These are phyloP conservation scores for Prenolepis imparis DNA, from an alignment of 2,888 invertebrate species.

Conservation along the genomic window DNA sequence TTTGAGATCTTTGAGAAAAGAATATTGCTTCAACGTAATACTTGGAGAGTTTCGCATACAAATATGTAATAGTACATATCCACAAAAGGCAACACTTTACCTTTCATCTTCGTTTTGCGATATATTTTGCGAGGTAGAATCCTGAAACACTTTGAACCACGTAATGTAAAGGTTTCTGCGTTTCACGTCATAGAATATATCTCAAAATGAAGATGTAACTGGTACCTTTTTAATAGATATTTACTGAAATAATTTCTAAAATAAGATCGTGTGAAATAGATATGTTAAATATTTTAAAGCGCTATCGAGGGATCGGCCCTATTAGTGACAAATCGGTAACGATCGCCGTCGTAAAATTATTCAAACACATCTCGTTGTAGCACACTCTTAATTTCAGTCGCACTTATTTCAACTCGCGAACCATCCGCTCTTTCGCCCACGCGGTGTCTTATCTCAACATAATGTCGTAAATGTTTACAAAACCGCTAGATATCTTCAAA, in stretches of 20 bases:
- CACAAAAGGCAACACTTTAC: no score
- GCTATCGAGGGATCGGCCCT: not conserved
- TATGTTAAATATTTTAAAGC: not conserved
- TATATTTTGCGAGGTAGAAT: no score
- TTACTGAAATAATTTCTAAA: not conserved
- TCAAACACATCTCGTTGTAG: not conserved
- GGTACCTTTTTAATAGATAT: no score
- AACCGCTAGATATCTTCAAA: constrained; percentile 13
- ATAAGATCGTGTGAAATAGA: constrained; percentile 2
- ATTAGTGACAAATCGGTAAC: not conserved
- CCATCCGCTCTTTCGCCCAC: not conserved
- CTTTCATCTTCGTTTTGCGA: no score
- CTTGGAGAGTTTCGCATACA: not conserved
- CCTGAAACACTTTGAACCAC: no score
- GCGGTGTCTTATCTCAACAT: constrained; percentile 27
- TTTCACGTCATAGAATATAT: no score
- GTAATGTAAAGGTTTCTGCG: no score
- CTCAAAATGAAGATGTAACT: no score
- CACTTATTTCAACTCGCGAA: not conserved
- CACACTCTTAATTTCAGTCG: constrained; percentile 1
- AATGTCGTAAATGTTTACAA: constrained; percentile 34
- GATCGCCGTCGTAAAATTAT: not conserved
- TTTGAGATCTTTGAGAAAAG: not conserved
- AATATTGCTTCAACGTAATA: not conserved
- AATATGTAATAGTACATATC: no score